phyloP scores from a whole-genome alignment of 2,888 invertebrate genomes.

The Syrphus vitripennis region DNA sequence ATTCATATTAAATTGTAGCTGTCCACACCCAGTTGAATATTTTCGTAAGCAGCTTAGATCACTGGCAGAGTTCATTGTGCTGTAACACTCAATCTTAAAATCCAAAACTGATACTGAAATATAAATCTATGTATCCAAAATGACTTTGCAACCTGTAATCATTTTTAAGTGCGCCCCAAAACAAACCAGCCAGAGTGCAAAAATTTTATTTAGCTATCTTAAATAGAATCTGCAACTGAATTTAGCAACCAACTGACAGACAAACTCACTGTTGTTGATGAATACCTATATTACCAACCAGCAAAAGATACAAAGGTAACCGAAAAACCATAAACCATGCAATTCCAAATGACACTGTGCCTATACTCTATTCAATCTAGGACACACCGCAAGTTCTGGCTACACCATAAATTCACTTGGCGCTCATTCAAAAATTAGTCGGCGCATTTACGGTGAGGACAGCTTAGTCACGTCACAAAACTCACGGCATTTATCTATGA shows the following conservation, averaged over 20 bases:
- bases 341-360: slow-evolving; percentile 57
- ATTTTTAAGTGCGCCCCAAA: background rate
- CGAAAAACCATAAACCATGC: slow-evolving; percentile 64
- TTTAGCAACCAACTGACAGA: background rate
- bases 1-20: slow-evolving; percentile 19
- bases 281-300: background rate
- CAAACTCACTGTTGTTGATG: background rate
- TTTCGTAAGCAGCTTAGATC: background rate
- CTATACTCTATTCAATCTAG: slow-evolving; percentile 61
- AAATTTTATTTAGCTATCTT: slow-evolving; percentile 10
- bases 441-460: slow-evolving; percentile 21
- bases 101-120: slow-evolving; percentile 43
- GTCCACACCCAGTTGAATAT: slow-evolving; percentile 54
- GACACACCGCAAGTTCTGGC: slow-evolving; percentile 42
- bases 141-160: slow-evolving; percentile 13
- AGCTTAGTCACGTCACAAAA: slow-evolving; percentile 24
- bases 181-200: background rate
- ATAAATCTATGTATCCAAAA: slow-evolving; percentile 29
- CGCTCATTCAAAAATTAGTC: slow-evolving; percentile 60
- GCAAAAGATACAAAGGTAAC: slow-evolving; percentile 57
- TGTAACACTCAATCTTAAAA: slow-evolving; percentile 11
- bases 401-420: slow-evolving; percentile 55
- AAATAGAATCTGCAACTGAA: slow-evolving; percentile 41
- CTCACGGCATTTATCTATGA: background rate
- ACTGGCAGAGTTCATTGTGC: slow-evolving; percentile 15